A percentile compares a stretch with the other conserved stretches of the same genome.
phyloP scores from a whole-genome alignment of 2,113 vertebrate species.

The Triplophysa dalaica region DNA sequence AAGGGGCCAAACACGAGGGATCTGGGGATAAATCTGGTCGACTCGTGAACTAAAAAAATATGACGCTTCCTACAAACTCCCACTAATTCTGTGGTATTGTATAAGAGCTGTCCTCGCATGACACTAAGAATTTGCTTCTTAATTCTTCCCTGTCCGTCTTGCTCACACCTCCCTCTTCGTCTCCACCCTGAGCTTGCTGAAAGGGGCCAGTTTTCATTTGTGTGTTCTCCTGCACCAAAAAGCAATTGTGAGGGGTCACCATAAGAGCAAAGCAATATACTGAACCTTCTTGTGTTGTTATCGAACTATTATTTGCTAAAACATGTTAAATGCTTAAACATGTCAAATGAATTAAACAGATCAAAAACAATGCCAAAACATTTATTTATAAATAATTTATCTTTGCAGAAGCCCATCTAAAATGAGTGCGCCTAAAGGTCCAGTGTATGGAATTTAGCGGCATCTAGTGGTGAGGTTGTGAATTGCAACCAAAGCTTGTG shows the following conservation, averaged over 20 bases:
- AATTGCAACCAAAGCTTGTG: no score
- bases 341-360: no score
- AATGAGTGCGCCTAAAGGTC: background rate
- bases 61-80: slow-evolving; percentile 2
- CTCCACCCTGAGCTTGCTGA: slow-evolving; percentile 15
- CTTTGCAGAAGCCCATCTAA: no score
- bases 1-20: background rate
- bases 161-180: slow-evolving; percentile 3
- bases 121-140: background rate
- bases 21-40: background rate
- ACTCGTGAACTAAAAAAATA: background rate
- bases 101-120: slow-evolving; percentile 15
- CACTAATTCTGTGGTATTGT: background rate
- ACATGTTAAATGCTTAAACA: background rate
- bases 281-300: slow-evolving; percentile 2
- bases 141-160: slow-evolving; percentile 8
- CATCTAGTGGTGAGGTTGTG: no score
- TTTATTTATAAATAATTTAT: no score
- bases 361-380: no score
- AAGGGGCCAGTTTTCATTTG: slow-evolving; percentile 2
- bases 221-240: slow-evolving; percentile 25
- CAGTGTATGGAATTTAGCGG: no score
- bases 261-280: slow-evolving; percentile 27
- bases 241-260: slow-evolving; percentile 24
- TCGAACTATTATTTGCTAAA: slow-evolving; percentile 4